Evolutionary conservation across 2,888 invertebrate species (phyloP), one percentile per base, ranked within the genome.

Genomic region (Acleris sparsana): DNA sequence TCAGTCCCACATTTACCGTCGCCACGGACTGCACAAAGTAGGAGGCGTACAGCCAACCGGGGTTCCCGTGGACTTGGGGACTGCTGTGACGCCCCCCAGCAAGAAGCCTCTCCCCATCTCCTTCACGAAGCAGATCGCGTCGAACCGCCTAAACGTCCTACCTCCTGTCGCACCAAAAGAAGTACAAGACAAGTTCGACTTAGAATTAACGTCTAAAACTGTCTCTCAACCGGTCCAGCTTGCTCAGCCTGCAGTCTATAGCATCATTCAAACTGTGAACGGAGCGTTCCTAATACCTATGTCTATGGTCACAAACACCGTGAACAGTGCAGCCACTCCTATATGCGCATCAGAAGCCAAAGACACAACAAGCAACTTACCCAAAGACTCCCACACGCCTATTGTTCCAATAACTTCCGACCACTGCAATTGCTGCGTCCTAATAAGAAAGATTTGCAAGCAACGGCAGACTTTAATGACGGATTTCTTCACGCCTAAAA

Each of bases 391-490:
- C 1, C 48, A 17, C 25, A 29, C 44, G 16, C n/a, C 61, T 11
- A 11, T 16, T 7, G 53, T 53, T 11, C 22, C 44, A 9, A 2
- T 18, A 13, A n/a, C 2, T 60, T 29, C 49, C 39, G 48, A 67
- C 22, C 92, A 91, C 62, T 92, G 92, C 44, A 70, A 73, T 1
- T 92, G 92, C 63, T 92, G 92, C 70, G 13, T 77, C 0, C 43
- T 84, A 7, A 48, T 91, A 1, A 82, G 79, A 62, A 85, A 73
- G 43, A 84, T 88, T 43, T 76, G 76, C 7, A 87, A 80, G 64
- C 16, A 64, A 2, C 76, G 73, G 66, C 90, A 89, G 48, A 80
- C 79, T 0, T 43, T 69, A 0, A 88, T 92, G 18, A 85, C 82
- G 0, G 90, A 92, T 48, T 92, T 77, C 71, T 88, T 91, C 60